A percentile compares a stretch with the other conserved stretches of the same genome.
These are phyloP conservation scores for Sepioteuthis lessoniana DNA, from an alignment of 2,888 invertebrate genomes.

Conservation along the genomic window DNA sequence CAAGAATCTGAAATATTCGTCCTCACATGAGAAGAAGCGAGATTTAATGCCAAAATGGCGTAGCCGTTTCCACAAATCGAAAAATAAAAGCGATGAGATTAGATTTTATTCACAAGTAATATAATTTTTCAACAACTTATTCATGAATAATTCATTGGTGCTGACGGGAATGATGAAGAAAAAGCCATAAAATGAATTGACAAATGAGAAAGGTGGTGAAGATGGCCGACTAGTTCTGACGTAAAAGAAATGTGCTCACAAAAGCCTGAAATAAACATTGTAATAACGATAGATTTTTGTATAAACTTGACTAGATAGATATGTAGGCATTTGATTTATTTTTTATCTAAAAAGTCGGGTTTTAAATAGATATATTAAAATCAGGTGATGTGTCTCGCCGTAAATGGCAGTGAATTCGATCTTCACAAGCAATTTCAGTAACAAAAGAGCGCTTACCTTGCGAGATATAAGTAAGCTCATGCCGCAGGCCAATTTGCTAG, in stretches of 20 bases:
- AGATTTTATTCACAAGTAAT: background rate
- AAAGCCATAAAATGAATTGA: background rate
- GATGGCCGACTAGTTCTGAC: background rate
- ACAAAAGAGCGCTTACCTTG: no score
- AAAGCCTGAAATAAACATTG: background rate
- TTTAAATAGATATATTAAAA: no score
- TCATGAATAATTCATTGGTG: background rate
- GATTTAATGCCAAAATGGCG: background rate
- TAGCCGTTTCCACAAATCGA: background rate
- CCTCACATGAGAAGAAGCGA: background rate
- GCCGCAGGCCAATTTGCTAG: no score
- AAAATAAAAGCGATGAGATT: constrained; percentile 33
- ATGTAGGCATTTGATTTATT: no score
- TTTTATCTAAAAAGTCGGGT: no score
- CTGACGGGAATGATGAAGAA: background rate
- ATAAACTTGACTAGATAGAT: background rate
- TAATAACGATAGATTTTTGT: background rate
- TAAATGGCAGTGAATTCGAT: no score
- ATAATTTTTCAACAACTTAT: background rate
- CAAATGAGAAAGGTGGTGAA: background rate
- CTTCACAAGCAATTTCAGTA: no score
- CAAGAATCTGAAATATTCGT: background rate
- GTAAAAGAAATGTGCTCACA: background rate
- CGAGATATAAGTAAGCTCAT: no score
- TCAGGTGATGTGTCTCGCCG: no score